Evolutionary conservation across 2,888 invertebrate genomes (phyloP).

Genomic region (Ceramica pisi): DNA sequence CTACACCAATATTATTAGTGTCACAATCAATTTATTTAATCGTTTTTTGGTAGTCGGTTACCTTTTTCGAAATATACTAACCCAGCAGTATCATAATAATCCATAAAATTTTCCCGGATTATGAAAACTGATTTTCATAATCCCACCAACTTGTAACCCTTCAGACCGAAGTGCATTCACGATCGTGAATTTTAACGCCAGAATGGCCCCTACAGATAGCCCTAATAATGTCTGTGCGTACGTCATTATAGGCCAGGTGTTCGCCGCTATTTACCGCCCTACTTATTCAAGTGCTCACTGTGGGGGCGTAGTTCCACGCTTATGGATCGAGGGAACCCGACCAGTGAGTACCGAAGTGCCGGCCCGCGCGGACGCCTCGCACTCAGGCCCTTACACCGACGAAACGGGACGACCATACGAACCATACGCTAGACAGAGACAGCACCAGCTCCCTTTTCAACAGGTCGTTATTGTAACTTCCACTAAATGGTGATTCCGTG

Average conservation of each 20-base stretch:
- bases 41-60: not conserved
- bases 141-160: not conserved
- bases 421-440: conserved; percentile 80
- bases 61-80: not conserved
- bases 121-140: not conserved
- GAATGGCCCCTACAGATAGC: conserved; percentile 67
- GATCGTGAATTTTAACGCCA: conserved; percentile 58
- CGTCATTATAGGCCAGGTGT: conserved; percentile 83
- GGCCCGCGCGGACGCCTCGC: conserved; percentile 85
- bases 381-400: conserved; percentile 64
- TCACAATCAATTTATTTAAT: no score
- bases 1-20: no score
- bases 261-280: conserved; percentile 87
- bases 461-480: conserved; percentile 89
- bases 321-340: conserved; percentile 84
- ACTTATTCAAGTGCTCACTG: conserved; percentile 81
- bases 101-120: not conserved
- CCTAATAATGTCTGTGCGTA: conserved; percentile 74
- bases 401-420: conserved; percentile 81
- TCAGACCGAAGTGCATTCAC: conserved; percentile 39
- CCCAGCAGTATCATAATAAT: not conserved
- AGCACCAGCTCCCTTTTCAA: conserved; percentile 83
- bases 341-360: conserved; percentile 86
- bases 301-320: conserved; percentile 82
- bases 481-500: conserved; percentile 87